These are phyloP conservation scores for Fabriciana adippe DNA, from an alignment of 2,888 invertebrate genomes.

Conservation along the genomic window DNA sequence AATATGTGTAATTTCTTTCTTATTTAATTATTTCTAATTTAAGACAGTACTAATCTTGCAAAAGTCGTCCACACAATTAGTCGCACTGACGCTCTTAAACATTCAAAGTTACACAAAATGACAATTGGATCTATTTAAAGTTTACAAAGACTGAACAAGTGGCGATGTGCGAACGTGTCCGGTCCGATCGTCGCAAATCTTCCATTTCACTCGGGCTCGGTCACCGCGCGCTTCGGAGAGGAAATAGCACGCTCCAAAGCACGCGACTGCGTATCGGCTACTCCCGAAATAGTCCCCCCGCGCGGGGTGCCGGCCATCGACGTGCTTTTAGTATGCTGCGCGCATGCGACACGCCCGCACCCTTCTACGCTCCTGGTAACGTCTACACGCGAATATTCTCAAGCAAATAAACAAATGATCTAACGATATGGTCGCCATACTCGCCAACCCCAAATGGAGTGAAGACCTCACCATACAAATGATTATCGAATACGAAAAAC, in stretches of 20 bases:
- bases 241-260: conserved; percentile 81
- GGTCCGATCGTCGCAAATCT: conserved; percentile 73
- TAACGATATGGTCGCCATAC: conserved; percentile 74
- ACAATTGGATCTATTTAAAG: conserved; percentile 23
- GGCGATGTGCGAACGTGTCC: conserved; percentile 38
- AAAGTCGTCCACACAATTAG: conserved; percentile 11
- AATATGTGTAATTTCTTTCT: too few species aligned
- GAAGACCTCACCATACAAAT: conserved; percentile 78
- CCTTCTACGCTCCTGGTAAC: conserved; percentile 73
- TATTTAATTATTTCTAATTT: too few species aligned
- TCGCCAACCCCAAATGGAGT: conserved; percentile 80
- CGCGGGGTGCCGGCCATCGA: conserved; percentile 74
- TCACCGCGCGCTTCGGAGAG: conserved; percentile 74
- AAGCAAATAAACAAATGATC: conserved; percentile 57
- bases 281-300: conserved; percentile 80
- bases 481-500: conserved; percentile 79
- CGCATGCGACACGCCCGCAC: conserved; percentile 82
- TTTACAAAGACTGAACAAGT: conserved; percentile 31
- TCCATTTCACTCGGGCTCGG: conserved; percentile 81
- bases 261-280: conserved; percentile 81
- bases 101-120: conserved; percentile 20
- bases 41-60: background rate
- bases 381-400: conserved; percentile 58
- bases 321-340: conserved; percentile 83
- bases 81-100: conserved; percentile 12